phyloP scores from a whole-genome alignment of 2,113 vertebrate genomes.

The Oncorhynchus nerka region DNA sequence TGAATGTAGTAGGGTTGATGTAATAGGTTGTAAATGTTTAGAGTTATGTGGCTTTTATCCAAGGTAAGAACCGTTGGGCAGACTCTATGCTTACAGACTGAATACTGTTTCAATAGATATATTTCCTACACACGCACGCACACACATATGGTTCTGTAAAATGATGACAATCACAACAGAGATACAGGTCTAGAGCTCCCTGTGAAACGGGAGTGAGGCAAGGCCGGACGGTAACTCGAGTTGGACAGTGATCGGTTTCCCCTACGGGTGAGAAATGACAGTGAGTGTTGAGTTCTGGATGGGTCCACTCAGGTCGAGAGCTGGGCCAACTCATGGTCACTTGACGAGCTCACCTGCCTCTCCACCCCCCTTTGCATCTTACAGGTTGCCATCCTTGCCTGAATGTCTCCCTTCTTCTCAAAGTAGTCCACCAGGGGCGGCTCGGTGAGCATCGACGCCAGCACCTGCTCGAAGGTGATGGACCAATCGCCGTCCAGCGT shows the following conservation, averaged over 20 bases:
- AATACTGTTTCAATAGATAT: background rate
- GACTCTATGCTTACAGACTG: background rate
- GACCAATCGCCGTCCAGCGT: conserved; percentile 88
- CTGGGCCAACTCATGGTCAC: conserved; percentile 83
- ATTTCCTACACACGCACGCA: background rate
- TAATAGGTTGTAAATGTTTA: too few relatives aligned
- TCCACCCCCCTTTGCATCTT: conserved; percentile 85
- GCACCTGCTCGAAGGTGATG: conserved; percentile 94
- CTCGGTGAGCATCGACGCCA: conserved; percentile 94
- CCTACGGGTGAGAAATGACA: background rate
- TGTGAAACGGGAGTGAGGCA: background rate
- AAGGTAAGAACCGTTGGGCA: background rate
- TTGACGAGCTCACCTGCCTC: conserved; percentile 86
- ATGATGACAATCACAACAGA: background rate
- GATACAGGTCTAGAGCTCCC: background rate
- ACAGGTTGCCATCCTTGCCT: conserved; percentile 75
- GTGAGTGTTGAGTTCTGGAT: background rate
- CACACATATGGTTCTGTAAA: background rate
- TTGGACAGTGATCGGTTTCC: background rate
- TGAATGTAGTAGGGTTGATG: too few relatives aligned
- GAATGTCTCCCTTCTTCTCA: conserved; percentile 85
- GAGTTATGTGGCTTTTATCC: background rate
- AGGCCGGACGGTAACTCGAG: background rate
- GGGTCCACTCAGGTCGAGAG: conserved; percentile 71
- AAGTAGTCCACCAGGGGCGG: conserved; percentile 91